Percentiles rank a stretch among this genome's conserved stretches.
Evolutionary conservation across 64 coral and sea anemone species (phyloP).

Genomic region (Dendrophyllia cribrosa): DNA sequence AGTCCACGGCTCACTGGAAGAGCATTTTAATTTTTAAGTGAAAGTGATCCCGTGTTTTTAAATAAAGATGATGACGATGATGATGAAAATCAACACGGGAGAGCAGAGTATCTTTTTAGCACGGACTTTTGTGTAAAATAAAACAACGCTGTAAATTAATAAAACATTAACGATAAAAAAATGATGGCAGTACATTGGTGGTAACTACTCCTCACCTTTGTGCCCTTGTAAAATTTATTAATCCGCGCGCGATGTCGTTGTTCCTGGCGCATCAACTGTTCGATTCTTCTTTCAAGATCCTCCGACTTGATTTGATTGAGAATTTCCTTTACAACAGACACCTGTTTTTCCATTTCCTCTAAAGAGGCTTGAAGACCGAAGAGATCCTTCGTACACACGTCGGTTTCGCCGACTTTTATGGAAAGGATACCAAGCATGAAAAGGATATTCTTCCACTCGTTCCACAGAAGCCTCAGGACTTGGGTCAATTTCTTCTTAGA

Average conservation of each 20-base stretch:
- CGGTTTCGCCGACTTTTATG: neutral
- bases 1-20: too few relatives aligned
- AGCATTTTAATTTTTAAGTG: too few relatives aligned
- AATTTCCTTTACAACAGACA: neutral
- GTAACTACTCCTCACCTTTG: neutral
- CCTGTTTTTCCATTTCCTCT: conserved; percentile 3
- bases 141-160: too few relatives aligned
- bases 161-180: too few relatives aligned
- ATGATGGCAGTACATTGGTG: too few relatives aligned
- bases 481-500: neutral
- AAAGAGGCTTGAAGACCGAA: conserved; percentile 8
- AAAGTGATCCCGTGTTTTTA: too few relatives aligned
- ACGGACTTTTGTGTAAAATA: too few relatives aligned
- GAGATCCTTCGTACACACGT: neutral
- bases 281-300: conserved; percentile 15
- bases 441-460: conserved; percentile 4
- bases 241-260: conserved; percentile 16
- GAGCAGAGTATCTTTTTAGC: too few relatives aligned
- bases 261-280: conserved; percentile 29
- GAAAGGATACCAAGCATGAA: neutral
- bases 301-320: neutral
- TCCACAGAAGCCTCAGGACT: neutral
- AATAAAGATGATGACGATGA: too few relatives aligned
- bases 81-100: too few relatives aligned
- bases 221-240: neutral